Conservation (phyloP, 2,888 invertebrate genomes). For the Molanna angustata region DNA sequence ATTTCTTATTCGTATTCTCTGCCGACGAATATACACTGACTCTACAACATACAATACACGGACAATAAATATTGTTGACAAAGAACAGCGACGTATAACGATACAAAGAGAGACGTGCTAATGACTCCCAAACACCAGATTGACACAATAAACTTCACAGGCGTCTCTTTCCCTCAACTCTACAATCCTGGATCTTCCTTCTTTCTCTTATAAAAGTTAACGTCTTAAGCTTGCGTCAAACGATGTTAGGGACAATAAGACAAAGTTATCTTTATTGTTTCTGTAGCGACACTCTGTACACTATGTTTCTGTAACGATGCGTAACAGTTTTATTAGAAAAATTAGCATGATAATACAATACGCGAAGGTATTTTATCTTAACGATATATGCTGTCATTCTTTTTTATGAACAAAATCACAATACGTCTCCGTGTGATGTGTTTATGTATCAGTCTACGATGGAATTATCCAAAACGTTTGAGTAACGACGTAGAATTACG, state of each 20-base stretch:
- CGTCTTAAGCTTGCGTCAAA: conserved; percentile 29
- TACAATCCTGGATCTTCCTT: conserved; percentile 11
- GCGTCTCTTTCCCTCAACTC: conserved; percentile 13
- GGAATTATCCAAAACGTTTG: too few species aligned
- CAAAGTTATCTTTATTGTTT: conserved; percentile 28
- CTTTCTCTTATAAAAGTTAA: conserved; percentile 23
- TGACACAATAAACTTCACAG: conserved; percentile 28
- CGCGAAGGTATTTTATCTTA: not conserved
- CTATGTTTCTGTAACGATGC: conserved; percentile 17
- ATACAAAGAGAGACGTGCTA: conserved; percentile 28
- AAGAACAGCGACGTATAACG: conserved; percentile 29
- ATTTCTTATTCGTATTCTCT: too few species aligned
- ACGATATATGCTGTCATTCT: too few species aligned
- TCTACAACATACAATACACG: conserved; percentile 8
- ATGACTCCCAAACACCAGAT: conserved; percentile 33
- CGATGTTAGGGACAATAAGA: conserved; percentile 26
- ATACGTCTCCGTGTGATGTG: too few species aligned
- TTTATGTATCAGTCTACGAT: too few species aligned
- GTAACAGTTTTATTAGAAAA: conserved; percentile 23
- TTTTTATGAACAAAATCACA: too few species aligned
- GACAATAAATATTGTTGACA: conserved; percentile 29
- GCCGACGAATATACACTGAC: too few species aligned
- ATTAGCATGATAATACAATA: conserved; percentile 20
- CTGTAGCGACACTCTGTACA: conserved; percentile 15
- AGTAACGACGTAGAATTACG: too few species aligned